These are phyloP conservation scores for Tholera decimalis DNA, from an alignment of 2,888 invertebrate species.

Conservation along the genomic window DNA sequence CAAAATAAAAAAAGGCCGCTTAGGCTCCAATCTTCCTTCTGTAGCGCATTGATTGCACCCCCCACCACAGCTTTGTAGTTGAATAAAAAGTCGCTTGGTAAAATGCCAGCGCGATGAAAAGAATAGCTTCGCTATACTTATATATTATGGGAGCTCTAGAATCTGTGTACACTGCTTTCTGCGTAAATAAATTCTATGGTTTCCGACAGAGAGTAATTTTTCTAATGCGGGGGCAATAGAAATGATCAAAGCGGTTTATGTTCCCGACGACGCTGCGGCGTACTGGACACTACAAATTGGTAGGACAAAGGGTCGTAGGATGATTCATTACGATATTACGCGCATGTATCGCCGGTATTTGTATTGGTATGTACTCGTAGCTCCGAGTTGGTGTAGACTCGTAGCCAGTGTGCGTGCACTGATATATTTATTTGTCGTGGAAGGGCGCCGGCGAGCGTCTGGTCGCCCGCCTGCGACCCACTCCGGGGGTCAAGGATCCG, in stretches of 20 bases:
- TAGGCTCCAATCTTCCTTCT: slow-evolving; percentile 80
- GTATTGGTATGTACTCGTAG: slow-evolving; percentile 51
- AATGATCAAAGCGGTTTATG: slow-evolving; percentile 20
- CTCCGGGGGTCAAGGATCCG: slow-evolving; percentile 82
- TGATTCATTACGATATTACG: slow-evolving; percentile 56
- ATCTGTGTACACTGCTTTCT: slow-evolving; percentile 69
- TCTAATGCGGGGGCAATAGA: slow-evolving; percentile 34
- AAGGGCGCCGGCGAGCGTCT: slow-evolving; percentile 78
- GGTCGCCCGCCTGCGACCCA: slow-evolving; percentile 65
- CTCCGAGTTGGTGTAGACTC: slow-evolving; percentile 50
- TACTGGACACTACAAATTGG: slow-evolving; percentile 20
- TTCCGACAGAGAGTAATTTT: slow-evolving; percentile 43
- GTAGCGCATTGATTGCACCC: slow-evolving; percentile 86
- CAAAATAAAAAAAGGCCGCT: slow-evolving; percentile 79
- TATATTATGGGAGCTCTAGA: slow-evolving; percentile 80
- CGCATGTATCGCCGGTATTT: slow-evolving; percentile 47
- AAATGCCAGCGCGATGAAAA: slow-evolving; percentile 87
- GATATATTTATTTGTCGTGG: slow-evolving; percentile 77
- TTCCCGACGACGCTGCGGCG: slow-evolving; percentile 12
- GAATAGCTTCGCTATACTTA: slow-evolving; percentile 81
- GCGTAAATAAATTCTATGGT: slow-evolving; percentile 50
- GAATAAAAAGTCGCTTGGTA: slow-evolving; percentile 88
- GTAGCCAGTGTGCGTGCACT: slow-evolving; percentile 66
- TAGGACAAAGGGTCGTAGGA: slow-evolving; percentile 47
- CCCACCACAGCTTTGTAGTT: slow-evolving; percentile 82